Percentiles rank a stretch among this genome's conserved stretches.
phyloP scores from a whole-genome alignment of 1,140 invertebrate species.

The Drosophila oshimai region DNA sequence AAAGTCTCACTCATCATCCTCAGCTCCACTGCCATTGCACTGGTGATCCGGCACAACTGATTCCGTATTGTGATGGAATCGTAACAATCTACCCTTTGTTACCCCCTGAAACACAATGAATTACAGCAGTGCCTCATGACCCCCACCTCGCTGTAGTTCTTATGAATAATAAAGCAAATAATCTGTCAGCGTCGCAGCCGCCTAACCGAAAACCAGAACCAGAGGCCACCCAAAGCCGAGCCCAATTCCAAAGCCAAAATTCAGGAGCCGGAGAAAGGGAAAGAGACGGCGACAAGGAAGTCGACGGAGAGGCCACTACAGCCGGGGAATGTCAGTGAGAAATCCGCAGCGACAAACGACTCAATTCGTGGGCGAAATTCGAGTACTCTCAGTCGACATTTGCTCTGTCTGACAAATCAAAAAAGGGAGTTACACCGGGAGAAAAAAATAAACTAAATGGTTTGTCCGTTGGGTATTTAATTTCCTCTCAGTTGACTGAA shows the following conservation, averaged over 20 bases:
- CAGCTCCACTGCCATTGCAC: slow-evolving; percentile 11
- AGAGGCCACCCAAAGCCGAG: slow-evolving; percentile 33
- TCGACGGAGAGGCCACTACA: background rate
- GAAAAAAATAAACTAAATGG: background rate
- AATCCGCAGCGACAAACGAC: slow-evolving; percentile 61
- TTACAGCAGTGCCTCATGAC: slow-evolving; percentile 33
- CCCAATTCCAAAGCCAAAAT: slow-evolving; percentile 11
- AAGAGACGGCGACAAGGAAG: background rate
- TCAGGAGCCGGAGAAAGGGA: background rate
- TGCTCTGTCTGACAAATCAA: slow-evolving; percentile 40
- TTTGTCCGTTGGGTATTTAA: no score
- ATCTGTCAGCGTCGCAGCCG: slow-evolving; percentile 77
- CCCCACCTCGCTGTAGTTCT: slow-evolving; percentile 46
- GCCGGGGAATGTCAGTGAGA: slow-evolving; percentile 26
- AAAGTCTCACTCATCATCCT: background rate
- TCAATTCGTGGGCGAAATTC: slow-evolving; percentile 63
- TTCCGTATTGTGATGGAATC: slow-evolving; percentile 14
- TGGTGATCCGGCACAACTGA: background rate
- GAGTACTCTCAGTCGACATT: slow-evolving; percentile 35
- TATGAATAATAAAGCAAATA: slow-evolving; percentile 82
- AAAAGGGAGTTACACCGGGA: background rate
- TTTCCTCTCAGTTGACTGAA: background rate
- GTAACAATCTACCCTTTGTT: slow-evolving; percentile 44
- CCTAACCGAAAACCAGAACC: slow-evolving; percentile 47
- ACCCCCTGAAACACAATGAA: slow-evolving; percentile 41